These are phyloP conservation scores for Nephrotoma flavescens DNA, from an alignment of 2,888 invertebrate species.

Conservation along the genomic window DNA sequence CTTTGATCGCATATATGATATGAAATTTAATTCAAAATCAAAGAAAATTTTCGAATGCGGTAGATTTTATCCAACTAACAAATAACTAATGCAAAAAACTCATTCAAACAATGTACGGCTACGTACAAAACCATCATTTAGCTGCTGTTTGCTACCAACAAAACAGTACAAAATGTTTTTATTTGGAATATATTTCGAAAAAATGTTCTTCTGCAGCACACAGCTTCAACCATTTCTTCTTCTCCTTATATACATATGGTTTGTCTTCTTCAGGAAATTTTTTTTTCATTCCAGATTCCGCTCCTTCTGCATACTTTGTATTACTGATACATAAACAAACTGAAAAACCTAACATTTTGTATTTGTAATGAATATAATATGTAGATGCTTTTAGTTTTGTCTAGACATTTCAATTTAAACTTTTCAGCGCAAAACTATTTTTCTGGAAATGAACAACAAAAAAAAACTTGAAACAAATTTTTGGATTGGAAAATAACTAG, in stretches of 20 bases:
- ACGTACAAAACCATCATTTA: background rate
- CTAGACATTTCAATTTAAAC: background rate
- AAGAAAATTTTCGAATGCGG: background rate
- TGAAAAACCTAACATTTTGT: background rate
- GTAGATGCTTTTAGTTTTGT: background rate
- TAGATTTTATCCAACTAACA: background rate
- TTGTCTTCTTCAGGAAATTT: background rate
- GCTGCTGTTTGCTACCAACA: background rate
- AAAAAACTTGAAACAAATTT: background rate
- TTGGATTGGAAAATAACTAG: background rate
- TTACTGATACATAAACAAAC: background rate
- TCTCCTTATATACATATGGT: background rate
- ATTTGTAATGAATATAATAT: background rate
- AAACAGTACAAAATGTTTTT: background rate
- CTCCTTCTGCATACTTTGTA: background rate
- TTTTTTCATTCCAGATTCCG: background rate
- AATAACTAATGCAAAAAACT: background rate
- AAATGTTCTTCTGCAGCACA: background rate
- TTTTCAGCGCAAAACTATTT: background rate
- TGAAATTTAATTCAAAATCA: background rate
- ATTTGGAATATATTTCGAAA: background rate
- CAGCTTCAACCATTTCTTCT: background rate
- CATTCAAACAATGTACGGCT: background rate
- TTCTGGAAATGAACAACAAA: background rate
- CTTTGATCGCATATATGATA: background rate